Evolutionary conservation across 2,888 invertebrate species (phyloP), one percentile per base, ranked within the genome.

Genomic region (Copidosoma aretas): DNA sequence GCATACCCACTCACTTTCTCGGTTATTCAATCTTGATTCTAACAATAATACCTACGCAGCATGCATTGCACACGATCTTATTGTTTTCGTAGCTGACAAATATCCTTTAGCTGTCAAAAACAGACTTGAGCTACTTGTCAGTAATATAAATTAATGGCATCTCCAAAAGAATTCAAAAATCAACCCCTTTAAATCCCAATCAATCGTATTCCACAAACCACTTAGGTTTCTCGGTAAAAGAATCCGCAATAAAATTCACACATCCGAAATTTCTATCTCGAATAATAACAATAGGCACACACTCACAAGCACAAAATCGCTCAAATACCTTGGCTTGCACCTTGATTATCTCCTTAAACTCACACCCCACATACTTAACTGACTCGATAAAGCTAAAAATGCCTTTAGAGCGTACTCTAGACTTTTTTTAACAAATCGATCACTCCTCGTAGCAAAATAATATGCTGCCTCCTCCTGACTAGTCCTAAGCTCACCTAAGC

Each of bases 371-470:
- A 5, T 62, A 0, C 24, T 10, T 1, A 19, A 1, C 2, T 56
- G 62, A 56, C 24, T 62, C 1, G 10, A 24, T 10, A 67, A 67
- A 41, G 67, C 70, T 10, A 56, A 53, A 22, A 58, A 56, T 0
- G 46, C 70, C 0, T 67, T 70, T 19, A 21, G 25, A 17, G 12
- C 58, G 0, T 5, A 51, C 1, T 58, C 25, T 1, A 21, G 59
- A n/a, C 51, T 75, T 15, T 75, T 75, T 21, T 71, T 71, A 41
- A 70, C 60, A 66, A 49, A 21, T 10, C 8, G 10, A 1, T 56
- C 10, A 2, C 12, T 2, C 14, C 14, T 3, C 60, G 22, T 46
- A 51, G 60, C 0, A 72, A 72, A 25, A 46, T 64, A 32, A 64
- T 67, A 0, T 67, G 61, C 24, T 70, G 67, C 24, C 57, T 43